Base-by-base conservation (phyloP, 2,888 invertebrate genomes). In the Gymnoscelis rufifasciata region DNA sequence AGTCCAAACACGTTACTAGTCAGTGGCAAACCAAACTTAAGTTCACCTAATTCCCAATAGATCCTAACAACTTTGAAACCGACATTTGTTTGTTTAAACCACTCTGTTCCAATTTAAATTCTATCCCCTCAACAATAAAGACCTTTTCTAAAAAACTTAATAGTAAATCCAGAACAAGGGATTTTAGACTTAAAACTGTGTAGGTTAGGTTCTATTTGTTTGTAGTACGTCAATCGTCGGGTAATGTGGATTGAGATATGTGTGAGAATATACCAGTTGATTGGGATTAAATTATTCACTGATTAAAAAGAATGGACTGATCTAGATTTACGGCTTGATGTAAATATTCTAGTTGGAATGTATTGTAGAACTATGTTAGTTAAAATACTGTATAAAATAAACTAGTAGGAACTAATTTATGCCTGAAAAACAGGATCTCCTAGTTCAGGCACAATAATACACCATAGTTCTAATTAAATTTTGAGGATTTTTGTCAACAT, bases 31-130 rank as follows among this genome's bases (percentile, higher is more conserved):
- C 36, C 13, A 13, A 30, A 13, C 37, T 27, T 8, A 37, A 37
- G 37, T 40, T 26, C 36, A 40, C 46, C 46, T 46, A 37, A 41
- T 31, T 46, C 46, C 46, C 46, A 46, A 41, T 30, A 37, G 46
- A 36, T 26, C 45, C 39, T 39, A 45, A 39, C 29, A 28, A 10
- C 36, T 30, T 27, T 41, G 31, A 37, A 37, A 30, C 27, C 35
- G n/a, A 36, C 30, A 36, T 46, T 41, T 31, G 41, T 37, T 10
- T 26, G 37, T 37, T 19, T 26, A 30, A 13, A 29, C 29, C 24
- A 13, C 8, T 30, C 13, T 8, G 5, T 8, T 30, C 30, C 13
- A 30, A 13, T 30, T 13, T 30, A 13, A 8, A 4, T 13, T 8
- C 8, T 30, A 30, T 30, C 4, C 1, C 1, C 30, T 10, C 36